phyloP scores from a whole-genome alignment of 2,113 vertebrate species.

The Paraplagusia blochii region DNA sequence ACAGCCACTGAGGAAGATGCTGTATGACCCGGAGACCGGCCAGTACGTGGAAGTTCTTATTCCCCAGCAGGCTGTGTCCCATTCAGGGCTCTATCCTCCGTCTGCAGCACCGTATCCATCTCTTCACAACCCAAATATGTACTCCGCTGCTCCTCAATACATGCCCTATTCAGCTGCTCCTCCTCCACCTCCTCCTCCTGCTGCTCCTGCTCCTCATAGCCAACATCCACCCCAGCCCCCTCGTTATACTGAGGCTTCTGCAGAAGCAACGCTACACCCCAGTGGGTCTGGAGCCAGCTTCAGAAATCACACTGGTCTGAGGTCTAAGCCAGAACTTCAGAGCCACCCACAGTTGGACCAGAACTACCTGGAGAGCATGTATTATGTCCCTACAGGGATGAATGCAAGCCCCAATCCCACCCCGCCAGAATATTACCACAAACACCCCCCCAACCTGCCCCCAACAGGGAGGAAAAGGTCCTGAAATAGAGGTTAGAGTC shows the following conservation, averaged over 20 bases:
- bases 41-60: slow-evolving; percentile 93
- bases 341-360: slow-evolving; percentile 77
- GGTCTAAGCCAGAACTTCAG: slow-evolving; percentile 71
- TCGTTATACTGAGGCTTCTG: slow-evolving; percentile 66
- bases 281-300: slow-evolving; percentile 60
- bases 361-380: slow-evolving; percentile 84
- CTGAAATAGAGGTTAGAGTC: slow-evolving; percentile 71
- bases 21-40: slow-evolving; percentile 92
- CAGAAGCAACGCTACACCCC: slow-evolving; percentile 60
- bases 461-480: slow-evolving; percentile 78
- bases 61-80: slow-evolving; percentile 79
- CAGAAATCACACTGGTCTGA: slow-evolving; percentile 66
- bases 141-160: slow-evolving; percentile 76
- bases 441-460: slow-evolving; percentile 69
- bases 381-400: slow-evolving; percentile 88
- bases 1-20: slow-evolving; percentile 85
- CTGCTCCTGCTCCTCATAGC: slow-evolving; percentile 72
- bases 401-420: slow-evolving; percentile 79
- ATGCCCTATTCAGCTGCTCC: slow-evolving; percentile 75
- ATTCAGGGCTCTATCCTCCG: slow-evolving; percentile 80
- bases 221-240: slow-evolving; percentile 65
- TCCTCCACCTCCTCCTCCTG: slow-evolving; percentile 71
- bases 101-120: slow-evolving; percentile 77
- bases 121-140: slow-evolving; percentile 75
- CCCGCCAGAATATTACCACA: slow-evolving; percentile 76